These are phyloP conservation scores for Drosophila albomicans DNA, from an alignment of 1,140 invertebrate species.

Conservation along the genomic window DNA sequence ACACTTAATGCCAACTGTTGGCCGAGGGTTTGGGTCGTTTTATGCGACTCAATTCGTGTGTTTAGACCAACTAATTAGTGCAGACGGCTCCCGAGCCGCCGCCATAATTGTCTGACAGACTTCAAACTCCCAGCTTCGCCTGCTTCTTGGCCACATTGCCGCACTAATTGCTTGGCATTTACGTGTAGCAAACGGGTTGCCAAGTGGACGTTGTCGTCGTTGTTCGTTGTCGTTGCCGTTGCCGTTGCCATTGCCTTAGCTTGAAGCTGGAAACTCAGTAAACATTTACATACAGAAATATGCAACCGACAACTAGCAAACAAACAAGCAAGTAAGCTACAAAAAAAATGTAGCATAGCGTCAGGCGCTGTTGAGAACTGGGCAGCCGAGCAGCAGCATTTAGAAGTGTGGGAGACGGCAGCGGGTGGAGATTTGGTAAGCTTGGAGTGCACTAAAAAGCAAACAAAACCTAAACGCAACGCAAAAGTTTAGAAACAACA, in stretches of 20 bases:
- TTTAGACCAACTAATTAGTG: slow-evolving; percentile 77
- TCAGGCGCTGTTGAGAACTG: slow-evolving; percentile 53
- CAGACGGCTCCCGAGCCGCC: slow-evolving; percentile 41
- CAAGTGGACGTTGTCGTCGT: slow-evolving; percentile 40
- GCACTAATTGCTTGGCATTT: slow-evolving; percentile 78
- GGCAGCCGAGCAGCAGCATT: background rate
- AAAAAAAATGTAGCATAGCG: slow-evolving; percentile 69
- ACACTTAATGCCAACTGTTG: slow-evolving; percentile 77
- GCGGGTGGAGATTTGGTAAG: slow-evolving; percentile 27
- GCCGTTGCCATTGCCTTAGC: slow-evolving; percentile 3
- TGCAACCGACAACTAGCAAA: slow-evolving; percentile 70
- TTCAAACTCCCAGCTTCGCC: background rate
- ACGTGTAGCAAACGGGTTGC: slow-evolving; percentile 59
- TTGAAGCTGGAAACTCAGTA: slow-evolving; percentile 50
- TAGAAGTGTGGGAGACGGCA: background rate
- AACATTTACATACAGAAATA: slow-evolving; percentile 79
- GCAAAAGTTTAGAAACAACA: slow-evolving; percentile 77
- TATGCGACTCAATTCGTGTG: slow-evolving; percentile 72
- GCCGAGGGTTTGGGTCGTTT: slow-evolving; percentile 44
- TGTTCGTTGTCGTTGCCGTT: background rate
- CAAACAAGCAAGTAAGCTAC: slow-evolving; percentile 42
- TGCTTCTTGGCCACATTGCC: slow-evolving; percentile 1
- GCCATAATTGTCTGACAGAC: slow-evolving; percentile 29
- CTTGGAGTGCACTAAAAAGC: slow-evolving; percentile 56
- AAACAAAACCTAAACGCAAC: slow-evolving; percentile 67